These are phyloP conservation scores for Notodonta ziczac DNA, from an alignment of 2,888 invertebrate species.

Conservation along the genomic window DNA sequence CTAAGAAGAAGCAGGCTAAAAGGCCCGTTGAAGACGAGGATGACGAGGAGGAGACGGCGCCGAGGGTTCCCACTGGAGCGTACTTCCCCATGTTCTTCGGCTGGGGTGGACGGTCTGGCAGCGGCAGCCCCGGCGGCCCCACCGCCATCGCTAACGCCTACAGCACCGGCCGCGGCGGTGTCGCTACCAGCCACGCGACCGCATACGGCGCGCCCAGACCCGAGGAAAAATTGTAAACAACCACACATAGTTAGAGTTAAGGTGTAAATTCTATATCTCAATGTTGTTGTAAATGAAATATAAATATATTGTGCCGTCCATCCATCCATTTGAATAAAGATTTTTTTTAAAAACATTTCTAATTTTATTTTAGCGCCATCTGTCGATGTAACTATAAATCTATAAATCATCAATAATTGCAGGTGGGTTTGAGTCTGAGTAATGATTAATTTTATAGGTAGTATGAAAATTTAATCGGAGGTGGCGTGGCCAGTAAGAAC, in stretches of 20 bases:
- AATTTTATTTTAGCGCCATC: conserved; percentile 18
- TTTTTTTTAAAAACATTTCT: conserved; percentile 17
- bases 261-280: conserved; percentile 36
- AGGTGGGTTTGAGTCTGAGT: neutral
- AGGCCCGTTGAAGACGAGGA: conserved; percentile 72
- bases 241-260: conserved; percentile 44
- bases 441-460: neutral
- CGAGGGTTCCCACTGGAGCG: conserved; percentile 80
- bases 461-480: neutral
- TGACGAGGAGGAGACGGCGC: conserved; percentile 80
- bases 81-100: conserved; percentile 89
- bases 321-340: conserved; percentile 29
- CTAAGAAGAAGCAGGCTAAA: conserved; percentile 71
- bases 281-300: conserved; percentile 38
- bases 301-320: conserved; percentile 25
- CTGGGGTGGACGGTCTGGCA: conserved; percentile 68
- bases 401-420: neutral
- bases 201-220: conserved; percentile 87
- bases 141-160: conserved; percentile 90
- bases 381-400: neutral
- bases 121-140: conserved; percentile 83
- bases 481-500: neutral
- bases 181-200: conserved; percentile 89
- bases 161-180: conserved; percentile 88
- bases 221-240: conserved; percentile 54